Evolutionary conservation across 35 echinoderm and acorn worm species (phyloP), one percentile per base, ranked within the genome.

Genomic region (Nesometra sesokonis): DNA sequence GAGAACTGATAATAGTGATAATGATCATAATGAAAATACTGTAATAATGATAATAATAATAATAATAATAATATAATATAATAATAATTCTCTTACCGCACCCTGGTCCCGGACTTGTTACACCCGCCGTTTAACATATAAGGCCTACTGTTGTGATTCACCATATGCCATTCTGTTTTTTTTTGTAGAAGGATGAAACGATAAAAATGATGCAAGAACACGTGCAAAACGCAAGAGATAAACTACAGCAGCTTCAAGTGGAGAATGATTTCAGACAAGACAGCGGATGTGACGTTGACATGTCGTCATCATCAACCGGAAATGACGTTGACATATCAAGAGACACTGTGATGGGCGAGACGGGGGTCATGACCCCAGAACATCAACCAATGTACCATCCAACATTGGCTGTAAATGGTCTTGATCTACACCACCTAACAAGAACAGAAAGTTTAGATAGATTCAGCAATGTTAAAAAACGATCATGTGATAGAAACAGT

Each of bases 281-380:
- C 88, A 99, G 96, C 37, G 96, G 96, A 30, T 99, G 96, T 80
- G 96, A 99, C 84, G 81, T 93, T 30, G 92, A 94, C 81, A 90
- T 85, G 67, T 94, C 92, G 27, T 99, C 96, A 30, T 92, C 96
- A n/a, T 88, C 96, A 27, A 94, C 89, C 2, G 89, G 88, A 34
- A 87, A 89, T 0, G 96, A 94, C 46, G 32, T 3, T 0, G 90
- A 91, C 11, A 34, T 31, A 0, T 47, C 81, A 80, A 84, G 78
- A 35, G 79, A 35, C 19, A 43, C 79, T 46, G 81, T 36, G 30
- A 84, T 77, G 43, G 77, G 57, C 23, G 34, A 67, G 15, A 79
- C 34, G 9, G 11, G 32, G 32, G 38, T 35, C 29, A 80, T 32
- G 27, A 32, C 17, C 13, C 33, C 3, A 19, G 35, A 19, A 85